These are phyloP conservation scores for Hirtodrosophila alboralis DNA, from an alignment of 2,888 invertebrate species.

Conservation along the genomic window DNA sequence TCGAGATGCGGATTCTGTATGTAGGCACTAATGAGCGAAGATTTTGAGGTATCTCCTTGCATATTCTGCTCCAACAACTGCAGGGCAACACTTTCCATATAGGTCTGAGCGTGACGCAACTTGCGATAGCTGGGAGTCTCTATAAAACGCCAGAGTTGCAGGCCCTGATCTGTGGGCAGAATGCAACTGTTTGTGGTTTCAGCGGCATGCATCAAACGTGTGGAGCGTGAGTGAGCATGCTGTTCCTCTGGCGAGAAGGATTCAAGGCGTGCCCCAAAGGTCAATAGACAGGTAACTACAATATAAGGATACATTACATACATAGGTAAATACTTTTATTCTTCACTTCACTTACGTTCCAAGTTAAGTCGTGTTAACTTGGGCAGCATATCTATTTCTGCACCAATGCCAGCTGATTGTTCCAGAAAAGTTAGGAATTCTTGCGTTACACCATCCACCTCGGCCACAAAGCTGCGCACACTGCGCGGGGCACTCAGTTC, in stretches of 20 bases:
- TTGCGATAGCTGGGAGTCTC: constrained; percentile 90
- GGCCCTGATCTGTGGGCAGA: constrained; percentile 83
- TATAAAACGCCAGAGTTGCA: constrained; percentile 87
- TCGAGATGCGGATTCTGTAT: constrained; percentile 89
- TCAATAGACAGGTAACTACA: constrained; percentile 91
- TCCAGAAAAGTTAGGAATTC: constrained; percentile 87
- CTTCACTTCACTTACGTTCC: constrained; percentile 89
- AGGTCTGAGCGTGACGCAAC: constrained; percentile 88
- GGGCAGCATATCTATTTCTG: constrained; percentile 87
- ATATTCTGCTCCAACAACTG: constrained; percentile 87
- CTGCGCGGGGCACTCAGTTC: constrained; percentile 90
- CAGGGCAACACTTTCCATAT: constrained; percentile 89
- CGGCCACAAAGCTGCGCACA: constrained; percentile 88
- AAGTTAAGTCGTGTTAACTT: constrained; percentile 88
- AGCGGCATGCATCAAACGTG: constrained; percentile 89
- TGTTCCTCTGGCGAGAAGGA: constrained; percentile 88
- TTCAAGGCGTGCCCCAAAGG: constrained; percentile 89
- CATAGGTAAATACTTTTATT: too few species aligned
- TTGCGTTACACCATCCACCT: constrained; percentile 87
- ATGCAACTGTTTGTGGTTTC: constrained; percentile 88
- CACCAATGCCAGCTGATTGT: constrained; percentile 60
- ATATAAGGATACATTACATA: too few species aligned
- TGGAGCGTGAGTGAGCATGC: constrained; percentile 86
- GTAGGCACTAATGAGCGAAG: constrained; percentile 88
- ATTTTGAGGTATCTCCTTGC: constrained; percentile 53